Evolutionary conservation across 2,113 vertebrate species (phyloP).

Genomic region (rat (Rattus norvegicus)): DNA sequence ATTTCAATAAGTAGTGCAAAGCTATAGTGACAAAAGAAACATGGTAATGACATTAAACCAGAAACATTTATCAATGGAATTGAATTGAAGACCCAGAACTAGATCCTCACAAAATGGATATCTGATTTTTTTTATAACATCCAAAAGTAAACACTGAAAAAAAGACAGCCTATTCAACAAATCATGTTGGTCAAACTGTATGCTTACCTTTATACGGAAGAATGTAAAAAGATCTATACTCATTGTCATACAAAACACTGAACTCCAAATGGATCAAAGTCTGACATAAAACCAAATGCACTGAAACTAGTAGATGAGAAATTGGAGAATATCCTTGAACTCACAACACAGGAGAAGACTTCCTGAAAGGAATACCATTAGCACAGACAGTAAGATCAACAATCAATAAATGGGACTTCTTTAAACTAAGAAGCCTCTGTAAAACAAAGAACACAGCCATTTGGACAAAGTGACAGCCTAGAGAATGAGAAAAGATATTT

Average conservation of each 20-base stretch:
- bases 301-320: not conserved
- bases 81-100: not conserved
- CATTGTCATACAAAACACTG: not conserved
- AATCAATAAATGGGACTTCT: not conserved
- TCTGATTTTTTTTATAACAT: not conserved
- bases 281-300: not conserved
- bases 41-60: not conserved
- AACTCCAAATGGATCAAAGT: not conserved
- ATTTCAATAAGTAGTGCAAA: not conserved
- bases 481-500: not conserved
- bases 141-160: not conserved
- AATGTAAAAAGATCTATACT: not conserved
- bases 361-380: not conserved
- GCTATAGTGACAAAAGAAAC: not conserved
- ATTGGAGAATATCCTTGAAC: not conserved
- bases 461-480: not conserved
- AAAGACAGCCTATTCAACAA: not conserved
- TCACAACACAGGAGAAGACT: not conserved
- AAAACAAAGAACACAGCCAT: not conserved
- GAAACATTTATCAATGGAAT: not conserved
- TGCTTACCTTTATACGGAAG: accelerated
- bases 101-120: not conserved
- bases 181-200: not conserved
- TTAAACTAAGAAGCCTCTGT: not conserved
- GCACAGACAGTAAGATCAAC: not conserved